Evolutionary conservation across 2,113 vertebrate genomes (phyloP).

Genomic region (Leptobrachium ailaonicum): DNA sequence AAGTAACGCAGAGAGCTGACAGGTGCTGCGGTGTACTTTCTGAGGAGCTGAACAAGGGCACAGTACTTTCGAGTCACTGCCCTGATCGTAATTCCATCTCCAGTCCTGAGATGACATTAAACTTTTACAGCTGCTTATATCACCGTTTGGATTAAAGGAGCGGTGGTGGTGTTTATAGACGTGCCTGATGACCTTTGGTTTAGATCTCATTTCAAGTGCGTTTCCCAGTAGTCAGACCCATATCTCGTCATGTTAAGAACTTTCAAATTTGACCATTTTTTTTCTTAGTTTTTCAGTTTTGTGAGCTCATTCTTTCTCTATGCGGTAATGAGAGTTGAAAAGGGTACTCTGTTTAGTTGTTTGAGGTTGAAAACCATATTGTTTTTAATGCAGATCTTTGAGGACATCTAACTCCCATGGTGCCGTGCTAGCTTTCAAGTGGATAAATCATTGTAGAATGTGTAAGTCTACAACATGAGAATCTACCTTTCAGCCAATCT

Average conservation of each 20-base stretch:
- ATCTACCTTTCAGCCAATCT: no score
- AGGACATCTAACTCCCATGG: no score
- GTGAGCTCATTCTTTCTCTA: no score
- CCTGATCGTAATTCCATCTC: conserved; percentile 14
- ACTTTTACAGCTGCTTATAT: conserved; percentile 1
- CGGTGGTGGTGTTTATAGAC: neutral
- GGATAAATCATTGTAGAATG: no score
- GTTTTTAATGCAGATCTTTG: no score
- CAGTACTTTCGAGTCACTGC: neutral
- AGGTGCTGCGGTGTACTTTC: conserved; percentile 13
- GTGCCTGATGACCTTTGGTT: conserved; percentile 3
- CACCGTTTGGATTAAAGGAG: neutral
- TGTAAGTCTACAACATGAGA: no score
- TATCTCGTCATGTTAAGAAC: neutral
- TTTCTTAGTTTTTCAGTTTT: no score
- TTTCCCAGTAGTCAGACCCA: neutral
- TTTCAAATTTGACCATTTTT: no score
- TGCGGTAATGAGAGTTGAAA: no score
- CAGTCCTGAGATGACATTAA: neutral
- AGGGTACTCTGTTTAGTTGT: no score
- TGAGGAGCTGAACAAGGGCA: conserved; percentile 16
- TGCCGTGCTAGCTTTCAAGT: no score
- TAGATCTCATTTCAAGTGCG: neutral
- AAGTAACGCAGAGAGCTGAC: conserved; percentile 19
- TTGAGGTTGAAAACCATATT: no score